A percentile compares a stretch with the other conserved stretches of the same genome.
These are phyloP conservation scores for Chascanopsetta lugubris DNA, from an alignment of 2,113 vertebrate genomes.

Conservation along the genomic window DNA sequence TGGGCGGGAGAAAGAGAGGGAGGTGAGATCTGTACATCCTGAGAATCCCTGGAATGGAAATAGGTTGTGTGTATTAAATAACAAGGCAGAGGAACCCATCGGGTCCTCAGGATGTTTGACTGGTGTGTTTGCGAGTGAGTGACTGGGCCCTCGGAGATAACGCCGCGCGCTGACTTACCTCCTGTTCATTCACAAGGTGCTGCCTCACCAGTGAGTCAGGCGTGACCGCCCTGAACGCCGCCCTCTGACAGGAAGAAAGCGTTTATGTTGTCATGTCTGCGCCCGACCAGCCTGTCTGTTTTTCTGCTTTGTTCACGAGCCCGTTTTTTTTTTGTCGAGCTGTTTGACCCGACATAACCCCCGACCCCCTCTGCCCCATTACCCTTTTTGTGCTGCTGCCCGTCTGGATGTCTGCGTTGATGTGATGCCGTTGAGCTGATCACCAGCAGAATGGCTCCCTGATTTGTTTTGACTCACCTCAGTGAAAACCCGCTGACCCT, in stretches of 20 bases:
- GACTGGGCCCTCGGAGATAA: slow-evolving; percentile 1
- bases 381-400: slow-evolving; percentile 10
- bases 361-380: slow-evolving; percentile 22
- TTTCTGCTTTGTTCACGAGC: slow-evolving; percentile 42
- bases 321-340: slow-evolving; percentile 52
- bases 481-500: slow-evolving; percentile 39
- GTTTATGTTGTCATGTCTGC: slow-evolving; percentile 57
- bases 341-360: slow-evolving; percentile 26
- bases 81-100: neutral
- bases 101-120: neutral
- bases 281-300: slow-evolving; percentile 34
- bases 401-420: slow-evolving; percentile 3
- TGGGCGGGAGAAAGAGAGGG: too few relatives aligned
- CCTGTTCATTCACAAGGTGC: slow-evolving; percentile 20
- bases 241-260: slow-evolving; percentile 30
- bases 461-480: slow-evolving; percentile 61
- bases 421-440: slow-evolving; percentile 29
- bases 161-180: neutral
- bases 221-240: slow-evolving; percentile 29
- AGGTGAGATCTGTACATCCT: slow-evolving; percentile 19
- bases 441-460: slow-evolving; percentile 28
- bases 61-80: neutral
- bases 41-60: slow-evolving; percentile 45
- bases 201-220: slow-evolving; percentile 35
- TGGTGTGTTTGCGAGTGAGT: neutral